Evolutionary conservation across 2,113 vertebrate species (phyloP).

Genomic region (Gnathonemus longibarbis): DNA sequence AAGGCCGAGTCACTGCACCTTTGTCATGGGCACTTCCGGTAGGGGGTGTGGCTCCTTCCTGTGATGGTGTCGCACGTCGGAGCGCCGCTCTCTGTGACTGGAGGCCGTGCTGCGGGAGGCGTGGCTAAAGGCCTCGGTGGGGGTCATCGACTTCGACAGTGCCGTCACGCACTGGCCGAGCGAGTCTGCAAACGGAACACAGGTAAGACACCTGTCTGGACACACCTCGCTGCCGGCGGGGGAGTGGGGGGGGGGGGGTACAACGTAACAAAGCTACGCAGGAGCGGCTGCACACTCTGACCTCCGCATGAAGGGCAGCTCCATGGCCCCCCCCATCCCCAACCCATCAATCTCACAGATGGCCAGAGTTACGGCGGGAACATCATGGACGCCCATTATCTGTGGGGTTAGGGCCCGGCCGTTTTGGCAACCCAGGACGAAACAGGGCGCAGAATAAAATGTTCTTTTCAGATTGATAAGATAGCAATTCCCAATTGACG

Average conservation of each 20-base stretch:
- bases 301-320: not conserved
- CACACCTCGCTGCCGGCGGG: not conserved
- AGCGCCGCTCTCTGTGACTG: constrained; percentile 54
- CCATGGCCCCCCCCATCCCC: not conserved
- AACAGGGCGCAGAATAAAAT: not conserved
- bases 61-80: constrained; percentile 55
- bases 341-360: not conserved
- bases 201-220: not conserved
- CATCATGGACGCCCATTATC: not conserved
- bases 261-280: not conserved
- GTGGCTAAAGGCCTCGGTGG: constrained; percentile 52
- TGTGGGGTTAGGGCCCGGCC: not conserved
- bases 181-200: constrained; percentile 49
- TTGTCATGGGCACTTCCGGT: constrained; percentile 46
- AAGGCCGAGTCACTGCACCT: constrained; percentile 49
- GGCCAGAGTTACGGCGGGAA: not conserved
- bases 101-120: constrained; percentile 49
- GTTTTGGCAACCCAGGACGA: not conserved
- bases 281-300: not conserved
- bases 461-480: constrained; percentile 31
- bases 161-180: constrained; percentile 63
- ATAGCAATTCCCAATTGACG: constrained; percentile 23
- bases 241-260: not conserved
- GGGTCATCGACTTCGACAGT: constrained; percentile 58
- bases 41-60: constrained; percentile 53